A percentile compares a stretch with the other conserved stretches of the same genome.
Conservation (phyloP, 2,113 vertebrate genomes). For the Odontesthes bonariensis region DNA sequence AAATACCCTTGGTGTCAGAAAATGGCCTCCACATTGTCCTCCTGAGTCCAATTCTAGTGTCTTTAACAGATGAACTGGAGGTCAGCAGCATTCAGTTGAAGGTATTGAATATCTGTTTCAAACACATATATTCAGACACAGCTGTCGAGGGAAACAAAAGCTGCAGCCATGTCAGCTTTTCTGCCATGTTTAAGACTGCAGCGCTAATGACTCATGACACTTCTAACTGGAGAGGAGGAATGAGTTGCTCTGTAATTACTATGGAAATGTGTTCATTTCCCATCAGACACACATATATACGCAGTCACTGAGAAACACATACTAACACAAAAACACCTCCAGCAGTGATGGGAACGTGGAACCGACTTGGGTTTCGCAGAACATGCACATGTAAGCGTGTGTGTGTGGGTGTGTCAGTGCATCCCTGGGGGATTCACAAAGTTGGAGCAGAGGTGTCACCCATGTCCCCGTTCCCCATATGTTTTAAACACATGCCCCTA, state of each 20-base stretch:
- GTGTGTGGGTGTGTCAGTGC: not conserved
- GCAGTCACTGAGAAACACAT: constrained; percentile 48
- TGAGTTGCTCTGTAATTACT: constrained; percentile 80
- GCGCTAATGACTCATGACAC: constrained; percentile 82
- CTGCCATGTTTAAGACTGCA: constrained; percentile 72
- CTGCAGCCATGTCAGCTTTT: constrained; percentile 69
- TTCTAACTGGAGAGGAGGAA: constrained; percentile 81
- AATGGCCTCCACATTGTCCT: constrained; percentile 25
- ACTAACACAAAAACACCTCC: constrained; percentile 28
- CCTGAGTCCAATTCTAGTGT: constrained; percentile 16
- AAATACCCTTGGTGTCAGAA: constrained; percentile 1
- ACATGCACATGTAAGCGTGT: constrained; percentile 16
- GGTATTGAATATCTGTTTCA: constrained; percentile 47
- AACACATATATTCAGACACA: constrained; percentile 40
- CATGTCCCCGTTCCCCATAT: constrained; percentile 75
- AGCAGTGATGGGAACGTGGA: constrained; percentile 58
- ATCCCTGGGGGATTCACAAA: constrained; percentile 52
- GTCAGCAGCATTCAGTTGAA: constrained; percentile 29
- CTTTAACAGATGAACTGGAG: constrained; percentile 23
- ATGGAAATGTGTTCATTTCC: constrained; percentile 82
- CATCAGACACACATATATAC: constrained; percentile 69
- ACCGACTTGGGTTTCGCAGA: constrained; percentile 35
- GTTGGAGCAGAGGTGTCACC: constrained; percentile 71
- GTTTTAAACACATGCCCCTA: constrained; percentile 71
- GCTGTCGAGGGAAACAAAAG: constrained; percentile 68